These are phyloP conservation scores for Nymphalis c-album DNA, from an alignment of 2,888 invertebrate genomes.

Conservation along the genomic window DNA sequence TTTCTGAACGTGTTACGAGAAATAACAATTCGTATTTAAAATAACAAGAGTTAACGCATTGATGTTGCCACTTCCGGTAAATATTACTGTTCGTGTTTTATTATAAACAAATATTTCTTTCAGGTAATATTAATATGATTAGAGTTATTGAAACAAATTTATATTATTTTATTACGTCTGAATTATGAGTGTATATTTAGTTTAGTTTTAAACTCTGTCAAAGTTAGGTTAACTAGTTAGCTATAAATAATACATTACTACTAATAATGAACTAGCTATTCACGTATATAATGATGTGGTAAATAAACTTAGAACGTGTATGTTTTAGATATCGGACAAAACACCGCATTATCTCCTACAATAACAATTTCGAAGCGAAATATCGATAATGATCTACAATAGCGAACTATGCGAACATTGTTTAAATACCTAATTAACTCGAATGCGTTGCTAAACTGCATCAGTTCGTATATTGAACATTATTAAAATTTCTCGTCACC, in stretches of 20 bases:
- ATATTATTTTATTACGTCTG: too few relatives aligned
- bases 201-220: too few relatives aligned
- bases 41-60: constrained; percentile 44
- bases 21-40: constrained; percentile 40
- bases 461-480: constrained; percentile 16
- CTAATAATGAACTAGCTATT: not conserved
- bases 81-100: constrained; percentile 21
- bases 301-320: not conserved
- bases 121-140: too few relatives aligned
- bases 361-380: constrained; percentile 11
- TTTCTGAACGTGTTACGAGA: constrained; percentile 40
- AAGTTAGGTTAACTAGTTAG: too few relatives aligned
- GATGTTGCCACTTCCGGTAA: constrained; percentile 37
- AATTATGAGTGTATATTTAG: too few relatives aligned
- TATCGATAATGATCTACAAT: constrained; percentile 12
- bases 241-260: too few relatives aligned
- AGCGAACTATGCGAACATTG: constrained; percentile 10
- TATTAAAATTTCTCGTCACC: constrained; percentile 53
- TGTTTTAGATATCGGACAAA: constrained; percentile 4
- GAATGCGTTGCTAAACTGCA: constrained; percentile 22
- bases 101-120: constrained; percentile 2
- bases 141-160: too few relatives aligned
- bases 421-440: constrained; percentile 10
- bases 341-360: not conserved
- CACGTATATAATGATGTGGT: not conserved